Evolutionary conservation across 1,140 invertebrate genomes (phyloP).

Genomic region (Spodoptera frugiperda): DNA sequence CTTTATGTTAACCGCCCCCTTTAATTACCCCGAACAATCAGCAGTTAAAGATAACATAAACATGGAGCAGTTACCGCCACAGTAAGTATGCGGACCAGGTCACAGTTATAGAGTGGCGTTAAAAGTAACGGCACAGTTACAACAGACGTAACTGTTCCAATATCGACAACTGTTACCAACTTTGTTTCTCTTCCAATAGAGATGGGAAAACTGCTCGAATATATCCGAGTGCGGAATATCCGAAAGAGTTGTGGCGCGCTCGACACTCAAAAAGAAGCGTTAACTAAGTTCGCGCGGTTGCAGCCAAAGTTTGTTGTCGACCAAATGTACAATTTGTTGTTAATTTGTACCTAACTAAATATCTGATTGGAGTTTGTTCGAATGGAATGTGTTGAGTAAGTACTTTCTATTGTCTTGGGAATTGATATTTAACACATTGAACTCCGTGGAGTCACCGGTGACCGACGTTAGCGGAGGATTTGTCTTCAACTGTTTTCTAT

Average conservation of each 20-base stretch:
- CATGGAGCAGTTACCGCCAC: background rate
- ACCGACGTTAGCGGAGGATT: too few relatives aligned
- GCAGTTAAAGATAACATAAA: constrained; percentile 35
- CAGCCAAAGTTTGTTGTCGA: background rate
- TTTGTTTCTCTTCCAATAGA: constrained; percentile 37
- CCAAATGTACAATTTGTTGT: background rate
- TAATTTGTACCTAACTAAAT: too few relatives aligned
- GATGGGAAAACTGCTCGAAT: constrained; percentile 24
- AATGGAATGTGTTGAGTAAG: too few relatives aligned
- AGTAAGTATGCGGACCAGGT: constrained; percentile 30
- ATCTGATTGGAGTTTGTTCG: too few relatives aligned
- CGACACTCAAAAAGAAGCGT: background rate
- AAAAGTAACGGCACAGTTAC: constrained; percentile 40
- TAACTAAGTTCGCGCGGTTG: constrained; percentile 3
- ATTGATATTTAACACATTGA: too few relatives aligned
- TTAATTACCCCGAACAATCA: constrained; percentile 22
- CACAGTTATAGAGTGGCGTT: constrained; percentile 20
- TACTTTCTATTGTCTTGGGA: too few relatives aligned
- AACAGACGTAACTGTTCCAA: constrained; percentile 39
- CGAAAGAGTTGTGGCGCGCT: background rate
- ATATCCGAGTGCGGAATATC: constrained; percentile 1
- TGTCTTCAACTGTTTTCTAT: too few relatives aligned
- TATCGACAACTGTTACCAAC: constrained; percentile 42
- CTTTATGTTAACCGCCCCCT: background rate
- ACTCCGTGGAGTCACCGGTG: too few relatives aligned